Conservation (phyloP, 2,113 vertebrate genomes). For the Rissa tridactyla region DNA sequence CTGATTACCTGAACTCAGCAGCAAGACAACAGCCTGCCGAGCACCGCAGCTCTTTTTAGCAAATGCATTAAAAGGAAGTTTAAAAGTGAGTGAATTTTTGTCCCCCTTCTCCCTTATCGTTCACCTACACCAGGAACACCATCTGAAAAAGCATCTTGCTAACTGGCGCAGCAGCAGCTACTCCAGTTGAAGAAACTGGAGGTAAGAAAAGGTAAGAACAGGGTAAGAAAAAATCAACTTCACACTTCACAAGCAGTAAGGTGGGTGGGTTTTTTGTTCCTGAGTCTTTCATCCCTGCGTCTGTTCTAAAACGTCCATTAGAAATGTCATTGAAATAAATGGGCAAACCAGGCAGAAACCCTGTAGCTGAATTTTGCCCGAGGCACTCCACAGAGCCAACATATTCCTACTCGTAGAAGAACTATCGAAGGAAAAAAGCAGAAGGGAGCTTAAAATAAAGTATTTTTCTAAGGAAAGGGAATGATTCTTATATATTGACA, state of each 20-base stretch:
- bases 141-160: not conserved
- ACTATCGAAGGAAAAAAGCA: not conserved
- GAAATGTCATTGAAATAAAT: not conserved
- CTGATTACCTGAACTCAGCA: not conserved
- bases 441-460: not conserved
- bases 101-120: not conserved
- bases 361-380: not conserved
- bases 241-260: not conserved
- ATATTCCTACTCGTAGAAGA: not conserved
- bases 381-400: not conserved
- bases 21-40: not conserved
- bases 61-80: not conserved
- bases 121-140: not conserved
- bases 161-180: not conserved
- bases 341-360: conserved; percentile 8
- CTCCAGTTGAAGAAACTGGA: not conserved
- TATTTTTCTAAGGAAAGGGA: not conserved
- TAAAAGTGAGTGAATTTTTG: not conserved
- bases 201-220: not conserved
- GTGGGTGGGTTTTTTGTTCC: not conserved
- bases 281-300: not conserved
- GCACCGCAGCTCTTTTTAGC: not conserved
- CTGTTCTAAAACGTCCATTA: not conserved
- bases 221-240: not conserved
- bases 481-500: not conserved